phyloP scores from a whole-genome alignment of 2,797 vertebrate species.

The Urophycis tenuis region DNA sequence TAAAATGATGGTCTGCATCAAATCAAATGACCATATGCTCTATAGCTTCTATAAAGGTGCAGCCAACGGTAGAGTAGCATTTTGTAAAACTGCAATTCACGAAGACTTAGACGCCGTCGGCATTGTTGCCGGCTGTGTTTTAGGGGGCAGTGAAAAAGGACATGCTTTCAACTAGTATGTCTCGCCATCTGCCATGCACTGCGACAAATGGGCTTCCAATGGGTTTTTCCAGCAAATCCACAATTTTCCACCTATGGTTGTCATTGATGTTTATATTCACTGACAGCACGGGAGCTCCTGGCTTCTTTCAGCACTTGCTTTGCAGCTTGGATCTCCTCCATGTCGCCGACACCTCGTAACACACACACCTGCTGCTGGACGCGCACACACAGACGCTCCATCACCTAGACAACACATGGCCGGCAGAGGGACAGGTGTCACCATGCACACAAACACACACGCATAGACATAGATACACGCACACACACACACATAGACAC shows the following conservation, averaged over 20 bases:
- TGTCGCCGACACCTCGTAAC: slow-evolving; percentile 73
- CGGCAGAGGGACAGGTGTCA: slow-evolving; percentile 11
- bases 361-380: slow-evolving; percentile 84
- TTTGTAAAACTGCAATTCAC: neutral
- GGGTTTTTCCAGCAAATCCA: neutral
- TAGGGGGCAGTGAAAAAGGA: too few species aligned
- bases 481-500: neutral
- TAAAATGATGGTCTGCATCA: neutral
- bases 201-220: neutral
- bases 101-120: neutral
- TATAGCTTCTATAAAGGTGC: neutral
- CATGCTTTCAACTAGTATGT: neutral
- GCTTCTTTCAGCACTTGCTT: slow-evolving; percentile 87
- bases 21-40: neutral
- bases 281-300: slow-evolving; percentile 85
- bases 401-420: slow-evolving; percentile 72
- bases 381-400: slow-evolving; percentile 82
- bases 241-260: neutral
- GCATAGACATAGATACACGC: neutral
- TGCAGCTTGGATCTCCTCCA: slow-evolving; percentile 80
- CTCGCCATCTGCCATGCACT: neutral
- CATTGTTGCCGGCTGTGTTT: neutral
- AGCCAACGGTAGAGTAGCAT: neutral
- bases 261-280: slow-evolving; percentile 33
- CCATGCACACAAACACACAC: neutral